These are phyloP conservation scores for Polydrusus tereticollis DNA, from an alignment of 2,888 invertebrate species.

Conservation along the genomic window DNA sequence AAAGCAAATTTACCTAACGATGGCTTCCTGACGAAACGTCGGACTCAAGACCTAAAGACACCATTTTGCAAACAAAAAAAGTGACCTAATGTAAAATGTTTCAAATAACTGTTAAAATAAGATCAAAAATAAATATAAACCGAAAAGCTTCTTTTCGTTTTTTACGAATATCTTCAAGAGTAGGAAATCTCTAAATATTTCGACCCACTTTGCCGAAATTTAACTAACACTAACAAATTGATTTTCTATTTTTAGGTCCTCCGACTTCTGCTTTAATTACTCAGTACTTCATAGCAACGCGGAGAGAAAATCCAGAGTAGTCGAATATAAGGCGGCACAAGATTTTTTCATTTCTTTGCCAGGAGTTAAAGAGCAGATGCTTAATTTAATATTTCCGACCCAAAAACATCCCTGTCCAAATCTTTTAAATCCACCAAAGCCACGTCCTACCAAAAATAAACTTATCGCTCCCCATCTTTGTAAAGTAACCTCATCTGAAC, in stretches of 20 bases:
- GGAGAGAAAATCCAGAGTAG: conserved; percentile 9
- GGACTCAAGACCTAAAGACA: no score
- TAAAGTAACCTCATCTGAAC: conserved; percentile 33
- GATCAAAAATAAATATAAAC: no score
- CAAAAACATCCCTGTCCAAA: conserved; percentile 11
- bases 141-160: no score
- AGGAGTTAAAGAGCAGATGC: conserved; percentile 15
- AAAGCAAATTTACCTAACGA: no score
- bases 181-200: no score
- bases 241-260: neutral
- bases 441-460: neutral
- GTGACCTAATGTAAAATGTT: no score
- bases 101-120: no score
- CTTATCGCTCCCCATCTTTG: conserved; percentile 29
- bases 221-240: no score
- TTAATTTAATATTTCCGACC: conserved; percentile 25
- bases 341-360: conserved; percentile 35
- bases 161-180: no score
- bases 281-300: neutral
- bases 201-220: no score
- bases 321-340: conserved; percentile 39
- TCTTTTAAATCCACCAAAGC: neutral
- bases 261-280: conserved; percentile 4
- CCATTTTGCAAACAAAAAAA: no score
- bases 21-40: no score